Evolutionary conservation across 35 echinoderm and acorn worm genomes (phyloP).

Genomic region (Ptychodera flava): DNA sequence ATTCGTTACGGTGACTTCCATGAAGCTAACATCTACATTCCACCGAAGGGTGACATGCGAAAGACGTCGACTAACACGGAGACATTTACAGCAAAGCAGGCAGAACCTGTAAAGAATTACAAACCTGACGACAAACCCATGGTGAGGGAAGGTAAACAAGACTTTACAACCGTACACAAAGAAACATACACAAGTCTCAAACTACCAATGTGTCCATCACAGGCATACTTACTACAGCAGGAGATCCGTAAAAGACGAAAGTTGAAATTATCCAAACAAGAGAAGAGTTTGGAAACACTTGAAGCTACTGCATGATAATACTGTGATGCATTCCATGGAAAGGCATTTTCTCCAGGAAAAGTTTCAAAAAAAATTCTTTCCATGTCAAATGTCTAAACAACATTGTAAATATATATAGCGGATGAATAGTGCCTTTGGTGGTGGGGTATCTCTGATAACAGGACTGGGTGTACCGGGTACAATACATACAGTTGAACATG

Average conservation of each 20-base stretch:
- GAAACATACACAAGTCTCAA: conserved; percentile 56
- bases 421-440: no score
- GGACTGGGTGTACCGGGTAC: no score
- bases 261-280: no score
- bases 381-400: no score
- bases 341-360: no score
- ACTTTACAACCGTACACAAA: conserved; percentile 86
- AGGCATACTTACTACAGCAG: conserved; percentile 72
- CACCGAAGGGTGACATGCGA: conserved; percentile 56
- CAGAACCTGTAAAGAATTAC: conserved; percentile 35
- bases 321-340: no score
- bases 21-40: conserved; percentile 62
- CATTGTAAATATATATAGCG: no score
- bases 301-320: no score
- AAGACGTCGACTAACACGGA: conserved; percentile 36
- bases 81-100: conserved; percentile 31
- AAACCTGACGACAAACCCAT: conserved; percentile 31
- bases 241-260: conserved; percentile 32
- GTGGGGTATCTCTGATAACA: no score
- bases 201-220: conserved; percentile 55
- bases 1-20: conserved; percentile 77
- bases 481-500: no score
- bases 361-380: no score
- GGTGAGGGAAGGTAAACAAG: conserved; percentile 35
- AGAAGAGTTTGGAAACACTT: no score